phyloP scores from a whole-genome alignment of 2,888 invertebrate genomes.

The Gymnosoma rotundatum region DNA sequence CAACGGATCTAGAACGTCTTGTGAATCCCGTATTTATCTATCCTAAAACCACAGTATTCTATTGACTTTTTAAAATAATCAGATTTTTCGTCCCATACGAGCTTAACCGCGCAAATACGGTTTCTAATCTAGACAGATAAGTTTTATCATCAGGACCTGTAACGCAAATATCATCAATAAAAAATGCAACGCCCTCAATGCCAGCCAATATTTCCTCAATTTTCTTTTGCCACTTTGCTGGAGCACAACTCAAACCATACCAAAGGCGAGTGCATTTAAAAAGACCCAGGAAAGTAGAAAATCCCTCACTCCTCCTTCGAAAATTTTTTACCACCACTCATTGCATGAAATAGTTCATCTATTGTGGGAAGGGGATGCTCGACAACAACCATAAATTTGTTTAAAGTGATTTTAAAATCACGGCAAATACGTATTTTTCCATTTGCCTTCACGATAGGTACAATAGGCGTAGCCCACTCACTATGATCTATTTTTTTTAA shows the following conservation, averaged over 20 bases:
- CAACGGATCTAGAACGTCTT: too few species aligned
- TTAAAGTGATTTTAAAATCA: conserved; percentile 2
- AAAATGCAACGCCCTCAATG: neutral
- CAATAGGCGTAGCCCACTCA: neutral
- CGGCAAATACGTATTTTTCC: neutral
- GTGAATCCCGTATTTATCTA: too few species aligned
- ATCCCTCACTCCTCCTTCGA: neutral
- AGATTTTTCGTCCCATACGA: conserved; percentile 6
- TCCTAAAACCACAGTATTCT: too few species aligned
- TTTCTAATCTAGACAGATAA: neutral
- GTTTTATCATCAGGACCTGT: neutral
- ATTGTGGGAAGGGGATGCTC: too few species aligned
- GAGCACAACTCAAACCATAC: conserved; percentile 1
- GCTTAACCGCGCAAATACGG: neutral
- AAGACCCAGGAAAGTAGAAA: neutral
- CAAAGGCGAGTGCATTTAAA: neutral
- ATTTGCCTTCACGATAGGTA: too few species aligned
- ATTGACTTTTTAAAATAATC: too few species aligned
- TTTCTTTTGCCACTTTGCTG: conserved; percentile 6
- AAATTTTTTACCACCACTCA: neutral
- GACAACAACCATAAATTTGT: neutral
- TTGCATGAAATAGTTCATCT: conserved; percentile 1
- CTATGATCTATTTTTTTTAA: neutral
- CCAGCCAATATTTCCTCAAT: conserved; percentile 11
- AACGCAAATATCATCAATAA: conserved; percentile 4